A percentile compares a stretch with the other conserved stretches of the same genome.
Evolutionary conservation across 2,113 vertebrate genomes (phyloP).

Genomic region (Anhinga anhinga): DNA sequence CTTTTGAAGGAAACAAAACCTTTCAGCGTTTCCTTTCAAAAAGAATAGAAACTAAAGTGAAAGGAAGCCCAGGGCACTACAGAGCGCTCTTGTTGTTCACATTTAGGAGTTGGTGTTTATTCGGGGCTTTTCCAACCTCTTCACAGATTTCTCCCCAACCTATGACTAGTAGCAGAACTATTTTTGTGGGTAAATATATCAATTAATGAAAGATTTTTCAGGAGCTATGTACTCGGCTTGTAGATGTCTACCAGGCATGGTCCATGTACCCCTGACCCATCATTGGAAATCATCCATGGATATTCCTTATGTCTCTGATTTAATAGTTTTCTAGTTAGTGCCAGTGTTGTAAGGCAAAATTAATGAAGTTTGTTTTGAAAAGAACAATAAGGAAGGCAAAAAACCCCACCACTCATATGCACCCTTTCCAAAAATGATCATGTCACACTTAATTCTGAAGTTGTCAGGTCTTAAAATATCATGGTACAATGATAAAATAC

Average conservation of each 20-base stretch:
- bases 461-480: background rate
- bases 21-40: background rate
- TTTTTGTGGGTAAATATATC: background rate
- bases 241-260: background rate
- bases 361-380: background rate
- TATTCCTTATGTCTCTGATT: background rate
- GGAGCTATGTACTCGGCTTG: background rate
- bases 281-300: background rate
- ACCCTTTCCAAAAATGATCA: background rate
- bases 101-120: background rate
- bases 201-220: background rate
- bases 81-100: background rate
- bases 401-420: fast-evolving
- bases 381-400: background rate
- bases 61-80: background rate
- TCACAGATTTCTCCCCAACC: background rate
- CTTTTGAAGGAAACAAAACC: background rate
- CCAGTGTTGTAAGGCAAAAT: background rate
- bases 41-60: slow-evolving; percentile 15
- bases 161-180: background rate
- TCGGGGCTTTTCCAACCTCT: background rate
- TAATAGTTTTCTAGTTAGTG: background rate
- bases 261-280: background rate
- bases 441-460: background rate
- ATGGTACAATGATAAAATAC: background rate